phyloP scores from a whole-genome alignment of 2,888 invertebrate genomes.

The Carterocephalus palaemon region DNA sequence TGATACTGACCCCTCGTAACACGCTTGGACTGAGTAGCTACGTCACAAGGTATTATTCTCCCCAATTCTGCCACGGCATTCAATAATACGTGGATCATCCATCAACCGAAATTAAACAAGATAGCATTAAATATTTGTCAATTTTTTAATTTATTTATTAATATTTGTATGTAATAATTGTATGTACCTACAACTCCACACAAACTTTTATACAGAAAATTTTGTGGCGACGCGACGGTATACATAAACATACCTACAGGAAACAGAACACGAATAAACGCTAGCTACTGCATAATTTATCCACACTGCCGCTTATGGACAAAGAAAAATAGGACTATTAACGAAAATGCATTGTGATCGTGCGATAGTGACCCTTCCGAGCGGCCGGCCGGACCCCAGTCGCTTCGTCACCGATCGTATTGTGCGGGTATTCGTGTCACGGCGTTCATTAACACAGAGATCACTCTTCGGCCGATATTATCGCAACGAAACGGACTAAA shows the following conservation, averaged over 20 bases:
- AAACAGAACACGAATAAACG: conserved; percentile 23
- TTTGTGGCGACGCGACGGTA: conserved; percentile 10
- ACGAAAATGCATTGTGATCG: conserved; percentile 64
- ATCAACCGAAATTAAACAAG: too few species aligned
- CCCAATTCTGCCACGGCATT: too few species aligned
- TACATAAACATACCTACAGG: conserved; percentile 14
- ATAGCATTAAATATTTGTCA: too few species aligned
- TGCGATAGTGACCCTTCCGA: conserved; percentile 50
- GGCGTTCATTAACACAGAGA: conserved; percentile 37
- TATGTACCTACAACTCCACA: conserved; percentile 3
- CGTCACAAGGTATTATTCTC: too few species aligned
- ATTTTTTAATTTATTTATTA: too few species aligned
- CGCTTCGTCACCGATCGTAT: conserved; percentile 45
- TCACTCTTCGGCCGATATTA: conserved; percentile 23
- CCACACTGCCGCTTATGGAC: conserved; percentile 33
- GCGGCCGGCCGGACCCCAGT: conserved; percentile 32
- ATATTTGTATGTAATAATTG: too few species aligned
- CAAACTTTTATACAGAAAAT: too few species aligned
- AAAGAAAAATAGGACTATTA: conserved; percentile 51
- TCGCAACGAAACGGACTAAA: not conserved
- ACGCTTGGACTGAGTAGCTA: too few species aligned
- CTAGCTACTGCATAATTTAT: conserved; percentile 19
- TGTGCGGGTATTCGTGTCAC: conserved; percentile 3
- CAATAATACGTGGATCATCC: too few species aligned
- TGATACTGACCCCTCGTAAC: too few species aligned